Base-by-base conservation (phyloP, 2,888 invertebrate species). In the Cerastis rubricosa region DNA sequence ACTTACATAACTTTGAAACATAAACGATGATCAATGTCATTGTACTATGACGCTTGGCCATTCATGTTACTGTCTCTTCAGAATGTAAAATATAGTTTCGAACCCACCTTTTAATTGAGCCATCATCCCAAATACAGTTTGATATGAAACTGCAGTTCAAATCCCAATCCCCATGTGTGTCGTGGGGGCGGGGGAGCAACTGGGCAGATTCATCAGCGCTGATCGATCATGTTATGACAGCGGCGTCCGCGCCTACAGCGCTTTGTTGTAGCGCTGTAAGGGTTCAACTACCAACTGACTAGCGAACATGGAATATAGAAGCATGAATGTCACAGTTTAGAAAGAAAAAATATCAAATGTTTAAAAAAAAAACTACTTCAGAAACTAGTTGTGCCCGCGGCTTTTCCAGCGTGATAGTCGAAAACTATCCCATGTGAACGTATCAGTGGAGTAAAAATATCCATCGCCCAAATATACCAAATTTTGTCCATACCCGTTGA, bases 171-270 rank as follows among this genome's bases (percentile, higher is more conserved):
- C 57, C 35, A 25, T 76, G 68, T 71, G 59, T 12, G 70, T 22
- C 72, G 84, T 83, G 87, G 86, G 85, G 87, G n/a, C n/a, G 78
- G 87, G 83, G 35, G 3, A 35, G 25, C 57, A 14, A 57, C 57
- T 57, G 25, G 57, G 79, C 78, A 76, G 76, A 87, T 88, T 90
- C 90, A 93, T 92, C 92, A 89, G 88, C 71, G 61, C 93, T 93
- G 94, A 95, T 95, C 95, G 94, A 95, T 95, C 95, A 94, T 93
- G 90, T 94, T 94, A 90, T 94, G 95, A 95, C 94, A 92, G 90
- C 88, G 80, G 78, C 76, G 83, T 85, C 63, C 83, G 80, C 80
- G 86, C 84, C 85, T 86, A 78, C 76, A 74, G 83, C 81, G 77
- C 87, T 90, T 92, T 92, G 92, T 92, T 88, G 77, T 78, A 83